Conservation (phyloP, 2,797 vertebrate genomes). For the Petrocephalus schoutedeni region DNA sequence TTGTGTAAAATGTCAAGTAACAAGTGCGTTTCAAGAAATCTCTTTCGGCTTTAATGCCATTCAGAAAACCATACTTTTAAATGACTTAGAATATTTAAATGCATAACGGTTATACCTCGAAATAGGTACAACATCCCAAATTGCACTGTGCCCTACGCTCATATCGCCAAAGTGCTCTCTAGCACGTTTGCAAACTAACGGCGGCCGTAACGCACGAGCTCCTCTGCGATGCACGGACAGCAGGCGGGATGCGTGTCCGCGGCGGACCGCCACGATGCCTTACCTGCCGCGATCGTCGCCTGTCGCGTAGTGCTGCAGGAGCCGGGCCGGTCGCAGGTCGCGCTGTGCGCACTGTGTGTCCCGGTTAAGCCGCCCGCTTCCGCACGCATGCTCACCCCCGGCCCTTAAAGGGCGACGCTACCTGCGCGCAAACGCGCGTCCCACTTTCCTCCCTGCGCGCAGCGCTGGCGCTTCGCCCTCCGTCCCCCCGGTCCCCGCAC, state of each 20-base stretch:
- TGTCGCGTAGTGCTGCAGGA: background rate
- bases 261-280: background rate
- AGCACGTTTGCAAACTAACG: background rate
- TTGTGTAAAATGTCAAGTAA: background rate
- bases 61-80: background rate
- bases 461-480: background rate
- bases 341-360: background rate
- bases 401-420: constrained; percentile 33
- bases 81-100: background rate
- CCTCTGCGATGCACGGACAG: background rate
- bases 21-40: background rate
- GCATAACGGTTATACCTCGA: background rate
- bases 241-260: background rate
- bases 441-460: constrained; percentile 31
- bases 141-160: background rate
- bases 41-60: background rate
- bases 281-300: background rate
- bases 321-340: constrained; percentile 5
- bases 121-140: background rate
- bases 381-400: constrained; percentile 37
- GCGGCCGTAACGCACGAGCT: background rate
- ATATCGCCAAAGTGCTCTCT: background rate
- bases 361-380: constrained; percentile 18
- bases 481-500: background rate
- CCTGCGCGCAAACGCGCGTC: constrained; percentile 33